Conservation (phyloP, 1,140 invertebrate species). For the Choristoneura fumiferana region DNA sequence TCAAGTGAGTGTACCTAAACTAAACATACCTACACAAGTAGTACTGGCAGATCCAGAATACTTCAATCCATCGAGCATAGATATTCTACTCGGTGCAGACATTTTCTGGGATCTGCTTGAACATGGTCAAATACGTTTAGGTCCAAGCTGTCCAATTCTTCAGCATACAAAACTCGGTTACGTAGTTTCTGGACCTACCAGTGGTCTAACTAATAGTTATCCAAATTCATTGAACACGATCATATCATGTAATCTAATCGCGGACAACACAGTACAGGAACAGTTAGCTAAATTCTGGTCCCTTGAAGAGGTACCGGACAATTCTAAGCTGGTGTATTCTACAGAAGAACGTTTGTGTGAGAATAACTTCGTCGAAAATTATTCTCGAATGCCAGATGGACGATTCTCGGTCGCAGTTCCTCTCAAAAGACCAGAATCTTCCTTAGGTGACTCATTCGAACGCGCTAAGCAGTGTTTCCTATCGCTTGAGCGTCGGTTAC, state of each 20-base stretch:
- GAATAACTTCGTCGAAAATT: slow-evolving; percentile 31
- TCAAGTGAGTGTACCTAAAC: slow-evolving; percentile 7
- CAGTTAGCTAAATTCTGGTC: slow-evolving; percentile 38
- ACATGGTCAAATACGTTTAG: slow-evolving; percentile 23
- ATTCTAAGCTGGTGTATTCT: slow-evolving; percentile 24
- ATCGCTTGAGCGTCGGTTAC: slow-evolving; percentile 12
- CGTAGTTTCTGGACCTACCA: slow-evolving; percentile 23
- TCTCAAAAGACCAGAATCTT: slow-evolving; percentile 16
- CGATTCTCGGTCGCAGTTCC: slow-evolving; percentile 11
- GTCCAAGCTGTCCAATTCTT: slow-evolving; percentile 13
- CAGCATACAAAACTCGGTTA: slow-evolving; percentile 35
- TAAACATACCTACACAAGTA: background rate
- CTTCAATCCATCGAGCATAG: slow-evolving; percentile 22
- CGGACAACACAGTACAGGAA: slow-evolving; percentile 28
- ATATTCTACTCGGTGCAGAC: slow-evolving; percentile 33
- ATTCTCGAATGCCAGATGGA: slow-evolving; percentile 4
- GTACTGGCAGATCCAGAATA: slow-evolving; percentile 35
- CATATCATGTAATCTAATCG: slow-evolving; percentile 7
- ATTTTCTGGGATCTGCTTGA: slow-evolving; percentile 31
- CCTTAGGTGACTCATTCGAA: slow-evolving; percentile 10
- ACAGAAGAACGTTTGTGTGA: slow-evolving; percentile 35
- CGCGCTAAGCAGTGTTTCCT: slow-evolving; percentile 17
- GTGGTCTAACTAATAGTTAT: background rate
- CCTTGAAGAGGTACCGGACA: slow-evolving; percentile 27
- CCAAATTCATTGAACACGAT: slow-evolving; percentile 17